Conservation (phyloP, 2,797 vertebrate species). For the Cryptoprocta ferox region DNA sequence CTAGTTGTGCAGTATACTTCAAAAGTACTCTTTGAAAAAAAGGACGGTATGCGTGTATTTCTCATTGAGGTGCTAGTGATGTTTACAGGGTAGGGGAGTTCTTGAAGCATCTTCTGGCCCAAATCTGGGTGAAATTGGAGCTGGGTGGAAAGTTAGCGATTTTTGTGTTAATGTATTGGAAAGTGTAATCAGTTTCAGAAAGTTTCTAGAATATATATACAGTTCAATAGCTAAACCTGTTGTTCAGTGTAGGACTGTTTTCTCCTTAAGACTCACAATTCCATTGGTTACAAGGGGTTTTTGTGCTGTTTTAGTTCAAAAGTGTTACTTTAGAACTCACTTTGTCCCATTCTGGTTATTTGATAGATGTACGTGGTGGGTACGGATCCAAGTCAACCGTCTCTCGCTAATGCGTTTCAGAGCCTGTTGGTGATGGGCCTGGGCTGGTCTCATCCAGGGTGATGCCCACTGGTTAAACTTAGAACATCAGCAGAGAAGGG, state of each 20-base stretch:
- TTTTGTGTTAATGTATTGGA: conserved; percentile 53
- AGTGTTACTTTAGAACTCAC: conserved; percentile 62
- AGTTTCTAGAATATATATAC: not conserved
- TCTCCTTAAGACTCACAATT: conserved; percentile 45
- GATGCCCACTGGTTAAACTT: not conserved
- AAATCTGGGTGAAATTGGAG: conserved; percentile 54
- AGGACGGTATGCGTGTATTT: conserved; percentile 75
- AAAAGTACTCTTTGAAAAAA: conserved; percentile 85
- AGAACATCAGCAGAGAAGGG: accelerated
- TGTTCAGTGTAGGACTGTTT: not conserved
- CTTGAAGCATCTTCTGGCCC: conserved; percentile 73
- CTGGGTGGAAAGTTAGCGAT: conserved; percentile 75
- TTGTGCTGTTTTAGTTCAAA: not conserved
- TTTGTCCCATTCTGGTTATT: conserved; percentile 43
- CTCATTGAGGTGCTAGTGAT: conserved; percentile 71
- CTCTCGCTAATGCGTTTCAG: conserved; percentile 72
- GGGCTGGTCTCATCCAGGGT: conserved; percentile 53
- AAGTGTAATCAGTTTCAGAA: conserved; percentile 52
- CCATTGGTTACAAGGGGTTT: conserved; percentile 20
- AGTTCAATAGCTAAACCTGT: not conserved
- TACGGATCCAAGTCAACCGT: conserved; percentile 59
- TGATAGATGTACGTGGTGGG: conserved; percentile 6
- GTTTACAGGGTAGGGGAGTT: conserved; percentile 71
- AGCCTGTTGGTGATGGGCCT: conserved; percentile 43
- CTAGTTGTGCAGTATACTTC: conserved; percentile 90